Evolutionary conservation across 2,113 vertebrate genomes (phyloP), one percentile per base, ranked within the genome.

Genomic region (Rana temporaria): DNA sequence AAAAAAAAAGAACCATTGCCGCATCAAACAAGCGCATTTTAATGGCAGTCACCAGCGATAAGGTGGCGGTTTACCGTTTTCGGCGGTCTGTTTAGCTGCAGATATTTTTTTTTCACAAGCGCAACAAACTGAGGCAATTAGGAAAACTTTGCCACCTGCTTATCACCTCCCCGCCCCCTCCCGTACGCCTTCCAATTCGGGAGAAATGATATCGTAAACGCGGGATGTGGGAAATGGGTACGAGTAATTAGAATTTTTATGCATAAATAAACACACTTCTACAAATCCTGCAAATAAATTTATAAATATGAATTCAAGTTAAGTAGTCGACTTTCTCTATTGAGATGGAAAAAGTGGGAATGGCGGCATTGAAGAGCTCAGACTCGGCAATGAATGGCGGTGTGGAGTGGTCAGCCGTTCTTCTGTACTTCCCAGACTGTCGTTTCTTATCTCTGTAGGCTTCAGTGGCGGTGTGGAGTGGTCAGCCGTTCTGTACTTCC

Each of bases 61-160:
- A 81, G 79, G 14, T 34, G 17, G 18, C 57, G 15, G 18, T 62
- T 57, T 22, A 17, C 30, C 55, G 20, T 60, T 24, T 24, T 30
- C 60, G 66, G 30, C 55, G 19, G n/a, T 69, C 78, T 80, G 78
- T 70, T 78, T 55, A 38, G n/a, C 20, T 72, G 79, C 79, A 81
- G 79, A 81, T 81, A 72, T 60, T 32, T 62, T 20, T 8, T 38
- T 38, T 57, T 69, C 30, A 32, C 14, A 20, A 15, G 16, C 38
- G 52, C 55, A 69, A 81, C 20, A 71, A 63, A 63, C 30, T 22
- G 67, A 70, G 30, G 56, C 17, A 80, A 79, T 60, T 69, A 62
- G 15, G 56, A 20, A 22, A 18, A 62, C 17, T 71, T 20, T 48
- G 12, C 66, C 78, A 60, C 78, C 67, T 64, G 67, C 57, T 81